Conservation (phyloP, 2,113 vertebrate genomes). For the Microtus richardsoni region DNA sequence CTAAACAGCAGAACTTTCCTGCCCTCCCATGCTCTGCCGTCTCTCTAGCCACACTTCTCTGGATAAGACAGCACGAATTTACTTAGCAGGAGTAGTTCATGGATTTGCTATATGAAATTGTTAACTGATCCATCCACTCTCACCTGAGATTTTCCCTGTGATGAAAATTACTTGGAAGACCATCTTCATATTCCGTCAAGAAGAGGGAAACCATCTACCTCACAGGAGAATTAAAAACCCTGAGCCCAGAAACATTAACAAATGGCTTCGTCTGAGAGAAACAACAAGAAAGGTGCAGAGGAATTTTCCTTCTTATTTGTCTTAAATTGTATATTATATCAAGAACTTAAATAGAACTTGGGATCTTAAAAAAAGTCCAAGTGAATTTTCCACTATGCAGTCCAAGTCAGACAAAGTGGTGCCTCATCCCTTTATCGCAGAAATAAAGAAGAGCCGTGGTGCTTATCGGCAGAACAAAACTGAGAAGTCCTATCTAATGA, state of each 20-base stretch:
- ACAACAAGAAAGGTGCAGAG: neutral
- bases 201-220: neutral
- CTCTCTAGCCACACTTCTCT: neutral
- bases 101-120: conserved; percentile 18
- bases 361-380: neutral
- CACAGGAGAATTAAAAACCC: neutral
- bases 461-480: neutral
- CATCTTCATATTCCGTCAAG: conserved; percentile 37
- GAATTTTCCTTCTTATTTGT: neutral
- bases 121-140: neutral
- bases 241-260: neutral
- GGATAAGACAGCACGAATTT: neutral
- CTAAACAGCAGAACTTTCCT: neutral
- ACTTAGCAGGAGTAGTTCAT: neutral
- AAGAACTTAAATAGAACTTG: conserved; percentile 39
- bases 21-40: neutral
- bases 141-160: neutral
- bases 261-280: neutral
- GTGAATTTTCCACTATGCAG: neutral
- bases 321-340: conserved; percentile 11
- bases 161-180: conserved; percentile 25
- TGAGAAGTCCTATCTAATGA: neutral
- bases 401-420: neutral
- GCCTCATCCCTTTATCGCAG: neutral
- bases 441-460: conserved; percentile 37